Conservation (phyloP, 2,113 vertebrate genomes). For the Cyphotilapia sp. region DNA sequence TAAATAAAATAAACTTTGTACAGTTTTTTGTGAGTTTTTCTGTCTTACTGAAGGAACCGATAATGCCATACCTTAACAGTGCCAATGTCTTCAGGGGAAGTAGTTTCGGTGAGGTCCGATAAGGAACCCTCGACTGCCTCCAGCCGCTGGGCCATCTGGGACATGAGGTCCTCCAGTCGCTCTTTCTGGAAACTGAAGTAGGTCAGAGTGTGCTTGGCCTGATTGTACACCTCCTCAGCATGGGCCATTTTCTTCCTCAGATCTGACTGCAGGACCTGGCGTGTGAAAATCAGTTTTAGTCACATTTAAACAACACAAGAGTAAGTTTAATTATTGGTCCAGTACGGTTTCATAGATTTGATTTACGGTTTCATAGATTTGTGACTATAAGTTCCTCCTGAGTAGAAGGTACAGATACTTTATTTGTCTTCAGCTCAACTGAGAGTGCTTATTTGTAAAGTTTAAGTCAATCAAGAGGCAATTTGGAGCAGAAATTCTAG, state of each 20-base stretch:
- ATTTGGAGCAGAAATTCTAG: not conserved
- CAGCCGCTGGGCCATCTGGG: conserved; percentile 75
- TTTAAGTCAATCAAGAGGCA: not conserved
- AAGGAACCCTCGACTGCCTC: conserved; percentile 74
- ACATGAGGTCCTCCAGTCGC: conserved; percentile 79
- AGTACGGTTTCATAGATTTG: not conserved
- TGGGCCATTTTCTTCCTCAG: conserved; percentile 85
- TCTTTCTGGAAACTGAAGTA: conserved; percentile 82
- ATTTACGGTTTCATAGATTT: not conserved
- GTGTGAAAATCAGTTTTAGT: not conserved
- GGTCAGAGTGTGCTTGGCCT: conserved; percentile 79
- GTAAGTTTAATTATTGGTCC: not conserved
- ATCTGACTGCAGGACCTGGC: conserved; percentile 86
- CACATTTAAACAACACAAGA: not conserved
- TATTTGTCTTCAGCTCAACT: not conserved
- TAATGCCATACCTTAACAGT: conserved; percentile 78
- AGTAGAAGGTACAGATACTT: not conserved
- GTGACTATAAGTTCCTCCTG: not conserved
- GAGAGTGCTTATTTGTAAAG: not conserved
- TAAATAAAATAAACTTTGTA: not conserved
- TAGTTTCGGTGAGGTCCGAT: conserved; percentile 60
- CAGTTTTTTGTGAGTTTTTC: not conserved
- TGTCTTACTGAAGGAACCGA: not conserved
- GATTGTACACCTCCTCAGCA: conserved; percentile 78
- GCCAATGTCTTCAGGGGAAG: conserved; percentile 75